These are phyloP conservation scores for Anagyrus pseudococci DNA, from an alignment of 2,888 invertebrate genomes.

Conservation along the genomic window DNA sequence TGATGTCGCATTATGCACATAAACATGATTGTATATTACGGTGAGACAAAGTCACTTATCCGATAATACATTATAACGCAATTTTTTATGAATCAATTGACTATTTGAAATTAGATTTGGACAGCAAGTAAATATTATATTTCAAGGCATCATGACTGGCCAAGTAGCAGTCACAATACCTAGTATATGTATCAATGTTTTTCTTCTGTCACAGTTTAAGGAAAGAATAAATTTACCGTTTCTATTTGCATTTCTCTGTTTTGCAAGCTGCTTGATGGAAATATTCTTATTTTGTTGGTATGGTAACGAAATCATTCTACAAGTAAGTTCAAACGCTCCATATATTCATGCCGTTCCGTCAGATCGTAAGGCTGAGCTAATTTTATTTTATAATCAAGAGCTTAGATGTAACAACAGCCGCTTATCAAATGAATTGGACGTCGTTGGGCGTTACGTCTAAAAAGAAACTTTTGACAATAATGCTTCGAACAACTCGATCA, in stretches of 20 bases:
- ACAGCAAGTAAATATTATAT: slow-evolving; percentile 17
- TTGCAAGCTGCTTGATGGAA: slow-evolving; percentile 21
- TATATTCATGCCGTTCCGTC: not conserved
- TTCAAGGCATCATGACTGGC: slow-evolving; percentile 23
- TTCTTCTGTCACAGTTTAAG: slow-evolving; percentile 23
- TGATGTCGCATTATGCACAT: slow-evolving; percentile 7
- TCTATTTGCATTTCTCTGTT: slow-evolving; percentile 15
- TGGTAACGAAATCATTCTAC: slow-evolving; percentile 27
- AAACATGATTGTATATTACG: slow-evolving; percentile 21
- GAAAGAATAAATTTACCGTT: slow-evolving; percentile 9
- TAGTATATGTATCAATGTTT: slow-evolving; percentile 33
- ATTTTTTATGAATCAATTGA: no score
- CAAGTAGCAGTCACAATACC: slow-evolving; percentile 26
- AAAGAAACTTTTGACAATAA: slow-evolving; percentile 29
- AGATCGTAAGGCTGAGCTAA: not conserved
- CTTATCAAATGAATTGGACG: slow-evolving; percentile 29
- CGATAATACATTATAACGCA: no score
- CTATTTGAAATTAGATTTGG: slow-evolving; percentile 10
- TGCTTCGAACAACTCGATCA: slow-evolving; percentile 20
- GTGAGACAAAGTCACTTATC: not conserved
- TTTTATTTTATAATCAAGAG: slow-evolving; percentile 19
- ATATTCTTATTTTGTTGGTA: slow-evolving; percentile 36
- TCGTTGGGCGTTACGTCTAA: not conserved
- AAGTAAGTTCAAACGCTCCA: slow-evolving; percentile 14
- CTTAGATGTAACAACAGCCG: slow-evolving; percentile 17